phyloP scores from a whole-genome alignment of 2,888 invertebrate species.

The Torymus aiolomorphi region DNA sequence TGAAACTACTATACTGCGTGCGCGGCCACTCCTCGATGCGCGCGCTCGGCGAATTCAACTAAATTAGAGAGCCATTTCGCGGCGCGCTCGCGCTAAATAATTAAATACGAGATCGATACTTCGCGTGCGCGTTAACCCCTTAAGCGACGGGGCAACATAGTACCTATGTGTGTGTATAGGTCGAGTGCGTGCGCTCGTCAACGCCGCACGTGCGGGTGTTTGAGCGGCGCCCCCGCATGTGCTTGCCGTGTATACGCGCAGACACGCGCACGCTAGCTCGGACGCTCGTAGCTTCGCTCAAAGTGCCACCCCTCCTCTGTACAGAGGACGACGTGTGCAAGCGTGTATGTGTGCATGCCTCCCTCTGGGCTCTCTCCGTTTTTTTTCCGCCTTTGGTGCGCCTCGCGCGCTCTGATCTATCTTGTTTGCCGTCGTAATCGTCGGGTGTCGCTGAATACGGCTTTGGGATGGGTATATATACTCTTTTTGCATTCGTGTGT shows the following conservation, averaged over 20 bases:
- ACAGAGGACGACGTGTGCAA: too few species aligned
- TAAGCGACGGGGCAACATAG: neutral
- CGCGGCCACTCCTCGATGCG: neutral
- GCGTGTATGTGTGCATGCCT: neutral
- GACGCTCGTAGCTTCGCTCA: neutral
- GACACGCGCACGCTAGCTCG: neutral
- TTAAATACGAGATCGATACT: constrained; percentile 50
- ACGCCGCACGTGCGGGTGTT: neutral
- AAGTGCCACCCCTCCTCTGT: too few species aligned
- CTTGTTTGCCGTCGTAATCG: too few species aligned
- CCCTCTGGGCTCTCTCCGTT: neutral
- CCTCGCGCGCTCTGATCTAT: too few species aligned
- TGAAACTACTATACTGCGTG: constrained; percentile 13
- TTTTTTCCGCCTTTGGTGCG: too few species aligned
- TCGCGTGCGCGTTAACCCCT: constrained; percentile 11
- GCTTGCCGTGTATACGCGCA: neutral
- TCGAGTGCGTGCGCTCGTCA: neutral
- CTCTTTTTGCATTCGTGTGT: too few species aligned
- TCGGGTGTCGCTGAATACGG: too few species aligned
- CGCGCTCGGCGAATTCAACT: constrained; percentile 17
- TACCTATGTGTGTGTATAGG: neutral
- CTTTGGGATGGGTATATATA: too few species aligned
- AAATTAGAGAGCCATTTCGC: constrained; percentile 32
- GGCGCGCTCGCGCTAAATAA: constrained; percentile 25
- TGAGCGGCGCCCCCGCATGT: neutral